These are phyloP conservation scores for Drosophila asahinai DNA, from an alignment of 1,140 invertebrate species.

Conservation along the genomic window DNA sequence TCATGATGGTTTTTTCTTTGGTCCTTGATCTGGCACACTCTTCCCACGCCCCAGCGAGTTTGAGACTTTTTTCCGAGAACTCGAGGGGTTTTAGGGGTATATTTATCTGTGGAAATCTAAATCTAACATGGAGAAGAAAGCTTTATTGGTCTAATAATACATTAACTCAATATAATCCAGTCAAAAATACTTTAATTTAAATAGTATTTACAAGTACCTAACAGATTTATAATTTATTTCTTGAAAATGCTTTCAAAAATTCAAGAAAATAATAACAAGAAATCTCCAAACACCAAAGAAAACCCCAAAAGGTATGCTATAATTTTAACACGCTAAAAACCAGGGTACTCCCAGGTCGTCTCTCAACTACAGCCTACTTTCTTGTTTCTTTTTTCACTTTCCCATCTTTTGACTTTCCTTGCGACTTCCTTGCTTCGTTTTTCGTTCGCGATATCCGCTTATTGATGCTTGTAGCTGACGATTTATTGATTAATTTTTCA, in stretches of 20 bases:
- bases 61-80: slow-evolving; percentile 36
- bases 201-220: too few relatives aligned
- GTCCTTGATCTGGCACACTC: slow-evolving; percentile 78
- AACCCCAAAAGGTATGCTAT: not conserved
- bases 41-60: slow-evolving; percentile 39
- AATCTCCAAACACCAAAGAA: not conserved
- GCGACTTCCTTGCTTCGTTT: slow-evolving; percentile 33
- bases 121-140: not conserved
- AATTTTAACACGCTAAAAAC: not conserved
- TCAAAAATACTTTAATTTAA: too few relatives aligned
- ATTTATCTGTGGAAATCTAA: not conserved
- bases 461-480: slow-evolving; percentile 72
- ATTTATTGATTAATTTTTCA: slow-evolving; percentile 70
- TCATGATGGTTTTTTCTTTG: slow-evolving; percentile 58
- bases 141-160: not conserved
- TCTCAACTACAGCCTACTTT: slow-evolving; percentile 25
- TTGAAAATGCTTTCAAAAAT: too few relatives aligned
- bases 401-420: slow-evolving; percentile 38
- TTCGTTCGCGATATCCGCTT: slow-evolving; percentile 49
- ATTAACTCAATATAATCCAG: too few relatives aligned
- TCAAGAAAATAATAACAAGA: too few relatives aligned
- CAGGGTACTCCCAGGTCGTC: not conserved
- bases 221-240: too few relatives aligned
- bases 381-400: slow-evolving; percentile 60
- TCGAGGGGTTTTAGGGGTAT: not conserved